Evolutionary conservation across 2,797 vertebrate species (phyloP), one percentile per base, ranked within the genome.

Genomic region (Lepilemur septentrionalis): DNA sequence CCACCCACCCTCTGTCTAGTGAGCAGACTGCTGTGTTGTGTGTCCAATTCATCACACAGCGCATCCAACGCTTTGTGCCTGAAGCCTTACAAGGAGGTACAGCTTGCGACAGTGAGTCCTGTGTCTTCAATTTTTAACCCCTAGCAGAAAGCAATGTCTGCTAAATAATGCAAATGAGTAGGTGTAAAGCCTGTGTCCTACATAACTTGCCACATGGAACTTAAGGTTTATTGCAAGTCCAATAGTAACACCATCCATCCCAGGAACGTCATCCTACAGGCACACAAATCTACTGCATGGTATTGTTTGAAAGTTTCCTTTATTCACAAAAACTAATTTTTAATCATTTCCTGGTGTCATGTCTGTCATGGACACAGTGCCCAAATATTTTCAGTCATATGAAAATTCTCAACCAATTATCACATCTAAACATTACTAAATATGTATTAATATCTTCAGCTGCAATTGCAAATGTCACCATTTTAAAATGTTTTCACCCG

Each of bases 331-430:
- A 32, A 43, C 38, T 41, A 72, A 86, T 89, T 92, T 61, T 61
- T 50, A 88, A 78, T 90, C 20, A 80, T 30, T 88, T 84, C 30
- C 55, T 14, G 3, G 2, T 86, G 41, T 81, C 20, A 1, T 41
- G 50, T 52, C 92, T 95, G 17, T 57, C 20, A 1, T 59, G 14
- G 46, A 28, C 41, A 80, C 69, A n/a, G n/a, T 75, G 52, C 63
- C 30, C 80, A 89, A 91, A 96, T 85, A 90, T 63, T 65, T 91
- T 43, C 61, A 80, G 22, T 69, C n/a, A 3, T 70, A 69, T 81
- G 82, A 85, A 89, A 89, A 79, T 89, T 75, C 76, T 87, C 78
- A 91, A 67, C 48, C 91, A 76, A 88, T 95, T 76, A 78, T 67
- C 86, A 83, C 41, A 81, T 80, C 41, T 83, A 67, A 83, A 10